phyloP scores from a whole-genome alignment of 2,797 vertebrate species.

The Falco peregrinus region DNA sequence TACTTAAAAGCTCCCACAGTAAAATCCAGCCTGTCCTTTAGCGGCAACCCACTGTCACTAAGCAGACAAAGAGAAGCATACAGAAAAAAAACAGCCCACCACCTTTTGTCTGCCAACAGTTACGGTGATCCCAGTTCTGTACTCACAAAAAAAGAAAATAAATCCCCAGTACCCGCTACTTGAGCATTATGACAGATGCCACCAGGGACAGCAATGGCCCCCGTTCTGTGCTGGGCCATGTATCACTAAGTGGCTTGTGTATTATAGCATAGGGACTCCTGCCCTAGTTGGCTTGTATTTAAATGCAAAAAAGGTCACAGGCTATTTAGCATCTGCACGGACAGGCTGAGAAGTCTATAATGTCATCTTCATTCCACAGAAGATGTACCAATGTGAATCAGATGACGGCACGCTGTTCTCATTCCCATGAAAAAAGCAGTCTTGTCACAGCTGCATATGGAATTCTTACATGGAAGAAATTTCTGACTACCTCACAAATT shows the following conservation, averaged over 20 bases:
- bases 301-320: not conserved
- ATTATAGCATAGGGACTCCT: not conserved
- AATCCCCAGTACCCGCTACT: not conserved
- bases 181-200: not conserved
- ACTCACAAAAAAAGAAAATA: not conserved
- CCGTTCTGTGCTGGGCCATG: not conserved
- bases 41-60: not conserved
- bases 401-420: not conserved
- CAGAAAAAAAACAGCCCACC: not conserved
- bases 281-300: not conserved
- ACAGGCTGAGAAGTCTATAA: not conserved
- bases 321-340: not conserved
- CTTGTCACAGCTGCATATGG: not conserved
- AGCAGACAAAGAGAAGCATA: not conserved
- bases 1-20: not conserved
- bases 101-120: not conserved
- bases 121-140: not conserved
- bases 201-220: not conserved
- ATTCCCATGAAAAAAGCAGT: not conserved
- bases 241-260: not conserved
- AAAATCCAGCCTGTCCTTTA: not conserved
- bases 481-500: not conserved
- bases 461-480: not conserved
- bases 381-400: fast-evolving
- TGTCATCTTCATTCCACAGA: not conserved